Conservation (phyloP, 1,140 invertebrate species). For the Rhyzopertha dominica region DNA sequence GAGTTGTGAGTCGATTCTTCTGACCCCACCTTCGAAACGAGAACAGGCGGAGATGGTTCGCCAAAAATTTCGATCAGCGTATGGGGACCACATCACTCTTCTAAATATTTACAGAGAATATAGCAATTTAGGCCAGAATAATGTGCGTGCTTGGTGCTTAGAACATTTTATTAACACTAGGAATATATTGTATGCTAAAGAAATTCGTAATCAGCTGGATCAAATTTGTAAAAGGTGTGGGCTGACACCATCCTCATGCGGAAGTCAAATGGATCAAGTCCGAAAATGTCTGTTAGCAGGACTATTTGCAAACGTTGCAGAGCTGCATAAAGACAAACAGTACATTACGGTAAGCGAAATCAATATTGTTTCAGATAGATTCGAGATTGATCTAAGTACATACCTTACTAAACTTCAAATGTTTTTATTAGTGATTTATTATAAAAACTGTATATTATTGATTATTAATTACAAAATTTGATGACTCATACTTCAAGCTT, state of each 20-base stretch:
- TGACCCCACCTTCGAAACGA: constrained; percentile 54
- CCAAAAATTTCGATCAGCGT: constrained; percentile 76
- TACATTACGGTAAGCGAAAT: constrained; percentile 64
- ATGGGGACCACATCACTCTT: constrained; percentile 91
- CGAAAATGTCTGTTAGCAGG: constrained; percentile 77
- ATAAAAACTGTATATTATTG: too few relatives aligned
- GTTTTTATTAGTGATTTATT: too few relatives aligned
- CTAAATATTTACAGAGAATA: constrained; percentile 85
- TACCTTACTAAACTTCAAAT: too few relatives aligned
- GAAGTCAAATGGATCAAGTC: constrained; percentile 64
- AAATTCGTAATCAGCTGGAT: constrained; percentile 78
- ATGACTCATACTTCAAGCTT: too few relatives aligned
- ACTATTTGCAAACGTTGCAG: constrained; percentile 86
- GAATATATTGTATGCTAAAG: constrained; percentile 76
- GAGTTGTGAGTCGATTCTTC: constrained; percentile 55
- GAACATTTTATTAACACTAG: constrained; percentile 84
- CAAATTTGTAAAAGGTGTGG: constrained; percentile 69
- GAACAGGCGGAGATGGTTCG: constrained; percentile 64
- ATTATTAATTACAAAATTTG: too few relatives aligned
- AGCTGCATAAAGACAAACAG: constrained; percentile 68
- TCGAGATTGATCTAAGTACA: too few relatives aligned
- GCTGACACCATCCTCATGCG: constrained; percentile 68
- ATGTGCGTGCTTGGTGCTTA: constrained; percentile 77
- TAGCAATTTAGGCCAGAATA: constrained; percentile 66
- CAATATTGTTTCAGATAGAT: too few relatives aligned